Percentiles rank a stretch among this genome's conserved stretches.
These are phyloP conservation scores for Drosophila varians DNA, from an alignment of 1,140 invertebrate species.

Conservation along the genomic window DNA sequence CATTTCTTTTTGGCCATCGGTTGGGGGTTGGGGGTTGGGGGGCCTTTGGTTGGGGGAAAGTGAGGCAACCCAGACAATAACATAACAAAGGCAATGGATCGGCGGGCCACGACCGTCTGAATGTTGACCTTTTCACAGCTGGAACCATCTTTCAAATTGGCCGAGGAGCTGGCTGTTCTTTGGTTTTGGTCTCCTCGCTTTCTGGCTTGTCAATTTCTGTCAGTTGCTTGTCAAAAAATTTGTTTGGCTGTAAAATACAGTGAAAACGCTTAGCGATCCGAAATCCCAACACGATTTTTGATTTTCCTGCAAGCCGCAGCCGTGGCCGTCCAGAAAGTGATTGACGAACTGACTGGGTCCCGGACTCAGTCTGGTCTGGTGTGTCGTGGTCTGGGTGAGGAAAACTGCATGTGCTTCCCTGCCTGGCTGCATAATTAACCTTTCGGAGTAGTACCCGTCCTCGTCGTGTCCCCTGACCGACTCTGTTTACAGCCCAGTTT, in stretches of 20 bases:
- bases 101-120: slow-evolving; percentile 52
- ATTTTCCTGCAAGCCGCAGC: slow-evolving; percentile 37
- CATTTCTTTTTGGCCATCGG: slow-evolving; percentile 54
- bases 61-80: slow-evolving; percentile 58
- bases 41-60: slow-evolving; percentile 49
- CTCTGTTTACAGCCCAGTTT: slow-evolving; percentile 74
- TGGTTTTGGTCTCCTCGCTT: slow-evolving; percentile 39
- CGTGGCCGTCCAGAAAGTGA: slow-evolving; percentile 58
- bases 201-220: slow-evolving; percentile 76
- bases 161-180: slow-evolving; percentile 30
- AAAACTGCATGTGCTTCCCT: slow-evolving; percentile 18
- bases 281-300: slow-evolving; percentile 71
- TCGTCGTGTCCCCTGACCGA: slow-evolving; percentile 3
- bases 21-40: no score
- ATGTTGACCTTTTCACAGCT: slow-evolving; percentile 81
- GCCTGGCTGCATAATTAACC: slow-evolving; percentile 69
- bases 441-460: slow-evolving; percentile 31
- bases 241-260: slow-evolving; percentile 74
- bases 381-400: no score
- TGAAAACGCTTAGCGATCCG: slow-evolving; percentile 60
- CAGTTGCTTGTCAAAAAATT: slow-evolving; percentile 82
- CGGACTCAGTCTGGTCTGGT: no score
- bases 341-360: slow-evolving; percentile 38
- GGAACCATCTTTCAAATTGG: slow-evolving; percentile 72
- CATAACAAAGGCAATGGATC: slow-evolving; percentile 50